Evolutionary conservation across 1,140 invertebrate genomes (phyloP).

Genomic region (Aphis craccivora): DNA sequence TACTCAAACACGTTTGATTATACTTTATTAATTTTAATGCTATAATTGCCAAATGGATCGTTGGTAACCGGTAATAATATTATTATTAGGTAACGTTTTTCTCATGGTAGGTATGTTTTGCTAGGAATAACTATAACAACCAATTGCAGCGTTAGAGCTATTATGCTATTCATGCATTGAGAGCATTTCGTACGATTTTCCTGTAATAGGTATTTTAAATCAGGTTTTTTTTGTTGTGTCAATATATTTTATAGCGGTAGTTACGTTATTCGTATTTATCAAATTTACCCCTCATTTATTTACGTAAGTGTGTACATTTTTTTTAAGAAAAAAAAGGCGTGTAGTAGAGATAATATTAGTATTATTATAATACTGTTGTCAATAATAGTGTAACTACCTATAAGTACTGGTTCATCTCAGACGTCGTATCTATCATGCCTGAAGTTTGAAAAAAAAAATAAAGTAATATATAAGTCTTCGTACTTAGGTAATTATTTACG

Average conservation of each 20-base stretch:
- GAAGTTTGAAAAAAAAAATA: background rate
- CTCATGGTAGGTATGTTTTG: background rate
- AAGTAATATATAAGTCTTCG: background rate
- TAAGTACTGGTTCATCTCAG: background rate
- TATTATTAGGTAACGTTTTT: constrained; percentile 42
- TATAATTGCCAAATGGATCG: constrained; percentile 23
- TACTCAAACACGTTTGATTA: constrained; percentile 32
- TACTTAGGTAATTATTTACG: background rate
- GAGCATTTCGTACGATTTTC: background rate
- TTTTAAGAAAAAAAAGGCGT: background rate
- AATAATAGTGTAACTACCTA: background rate
- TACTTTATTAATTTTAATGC: constrained; percentile 39
- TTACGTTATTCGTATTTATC: background rate
- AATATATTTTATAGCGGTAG: background rate
- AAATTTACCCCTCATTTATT: background rate
- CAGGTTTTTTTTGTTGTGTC: background rate
- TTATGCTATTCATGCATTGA: background rate
- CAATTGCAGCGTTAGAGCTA: background rate
- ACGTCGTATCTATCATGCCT: background rate
- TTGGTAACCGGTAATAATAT: constrained; percentile 25
- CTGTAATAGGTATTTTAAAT: background rate
- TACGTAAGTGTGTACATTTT: background rate
- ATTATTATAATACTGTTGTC: background rate
- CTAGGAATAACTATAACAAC: background rate
- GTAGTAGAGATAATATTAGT: background rate